A percentile compares a stretch with the other conserved stretches of the same genome.
Conservation (phyloP, 2,113 vertebrate species). For the Columba livia region DNA sequence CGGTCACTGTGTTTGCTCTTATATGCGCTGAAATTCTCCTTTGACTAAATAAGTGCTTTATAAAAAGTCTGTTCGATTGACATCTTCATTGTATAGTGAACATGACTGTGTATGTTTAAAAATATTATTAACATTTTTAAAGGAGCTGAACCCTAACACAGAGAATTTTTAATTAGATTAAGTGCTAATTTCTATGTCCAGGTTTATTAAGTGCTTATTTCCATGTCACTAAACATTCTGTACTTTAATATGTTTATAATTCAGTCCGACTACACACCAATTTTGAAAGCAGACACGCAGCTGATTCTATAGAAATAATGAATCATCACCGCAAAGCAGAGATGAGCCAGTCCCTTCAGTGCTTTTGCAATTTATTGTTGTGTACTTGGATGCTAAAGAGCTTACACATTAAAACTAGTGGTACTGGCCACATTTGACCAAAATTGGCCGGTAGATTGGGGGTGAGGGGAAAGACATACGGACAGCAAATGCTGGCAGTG, state of each 20-base stretch:
- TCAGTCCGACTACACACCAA: neutral
- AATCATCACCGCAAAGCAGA: neutral
- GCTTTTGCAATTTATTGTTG: neutral
- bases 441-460: neutral
- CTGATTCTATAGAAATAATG: constrained; percentile 19
- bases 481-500: neutral
- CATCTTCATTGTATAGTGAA: neutral
- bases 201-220: constrained; percentile 36
- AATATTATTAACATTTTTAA: neutral
- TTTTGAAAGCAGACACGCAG: constrained; percentile 43
- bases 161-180: neutral
- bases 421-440: neutral
- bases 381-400: neutral
- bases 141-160: neutral
- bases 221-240: neutral
- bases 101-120: neutral
- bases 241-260: constrained; percentile 16
- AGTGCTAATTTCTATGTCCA: neutral
- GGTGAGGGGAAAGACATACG: neutral
- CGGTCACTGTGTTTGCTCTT: neutral
- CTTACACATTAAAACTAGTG: neutral
- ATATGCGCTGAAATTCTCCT: neutral
- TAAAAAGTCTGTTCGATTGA: neutral
- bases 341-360: neutral
- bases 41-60: neutral